These are phyloP conservation scores for Meloe dianella DNA, from an alignment of 2,888 invertebrate species.

Conservation along the genomic window DNA sequence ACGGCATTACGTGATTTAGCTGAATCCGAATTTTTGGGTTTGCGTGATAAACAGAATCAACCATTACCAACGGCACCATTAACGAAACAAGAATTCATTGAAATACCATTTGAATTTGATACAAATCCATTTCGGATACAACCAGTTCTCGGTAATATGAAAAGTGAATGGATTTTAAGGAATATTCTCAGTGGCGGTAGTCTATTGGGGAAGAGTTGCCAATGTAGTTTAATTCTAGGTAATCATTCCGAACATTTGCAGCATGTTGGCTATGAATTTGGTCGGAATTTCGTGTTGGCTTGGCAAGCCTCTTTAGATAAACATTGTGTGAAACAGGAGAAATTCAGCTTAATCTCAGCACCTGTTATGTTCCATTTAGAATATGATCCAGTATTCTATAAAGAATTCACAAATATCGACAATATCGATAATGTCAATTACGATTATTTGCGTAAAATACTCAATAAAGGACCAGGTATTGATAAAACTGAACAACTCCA, in stretches of 20 bases:
- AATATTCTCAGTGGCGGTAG: constrained; percentile 78
- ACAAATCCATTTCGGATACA: constrained; percentile 45
- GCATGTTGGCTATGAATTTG: constrained; percentile 81
- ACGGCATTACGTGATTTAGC: constrained; percentile 85
- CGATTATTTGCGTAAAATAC: constrained; percentile 57
- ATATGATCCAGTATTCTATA: constrained; percentile 70
- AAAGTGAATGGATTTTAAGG: constrained; percentile 79
- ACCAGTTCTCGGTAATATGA: constrained; percentile 65
- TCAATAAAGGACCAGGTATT: constrained; percentile 69
- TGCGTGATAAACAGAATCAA: constrained; percentile 82
- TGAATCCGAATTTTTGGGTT: constrained; percentile 86
- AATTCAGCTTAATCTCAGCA: constrained; percentile 76
- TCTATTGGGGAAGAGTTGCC: constrained; percentile 81
- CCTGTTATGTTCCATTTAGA: constrained; percentile 83
- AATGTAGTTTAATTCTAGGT: constrained; percentile 81
- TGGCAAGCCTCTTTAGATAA: constrained; percentile 78
- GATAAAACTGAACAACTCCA: constrained; percentile 74
- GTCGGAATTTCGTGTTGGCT: constrained; percentile 84
- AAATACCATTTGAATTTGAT: constrained; percentile 42
- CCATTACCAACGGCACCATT: constrained; percentile 74
- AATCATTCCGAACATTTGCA: constrained; percentile 77
- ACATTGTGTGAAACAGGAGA: constrained; percentile 64
- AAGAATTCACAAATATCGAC: constrained; percentile 67
- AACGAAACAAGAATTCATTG: constrained; percentile 33
- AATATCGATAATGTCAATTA: constrained; percentile 69